These are phyloP conservation scores for Agrochola lychnidis DNA, from an alignment of 2,888 invertebrate genomes.

Conservation along the genomic window DNA sequence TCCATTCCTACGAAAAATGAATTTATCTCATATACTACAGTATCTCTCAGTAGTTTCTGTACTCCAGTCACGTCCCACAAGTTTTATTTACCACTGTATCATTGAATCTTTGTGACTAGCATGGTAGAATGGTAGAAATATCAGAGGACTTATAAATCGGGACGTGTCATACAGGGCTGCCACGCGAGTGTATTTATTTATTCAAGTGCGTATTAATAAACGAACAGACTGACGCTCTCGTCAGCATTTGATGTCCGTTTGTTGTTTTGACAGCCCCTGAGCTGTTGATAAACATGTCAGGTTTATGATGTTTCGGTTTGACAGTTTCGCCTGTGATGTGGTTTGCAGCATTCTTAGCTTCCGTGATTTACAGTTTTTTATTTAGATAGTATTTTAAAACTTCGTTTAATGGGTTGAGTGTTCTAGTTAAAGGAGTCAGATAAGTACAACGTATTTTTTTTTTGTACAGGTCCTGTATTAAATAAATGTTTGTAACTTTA, in stretches of 20 bases:
- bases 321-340: conserved; percentile 41
- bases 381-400: conserved; percentile 10
- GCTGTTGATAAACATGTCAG: conserved; percentile 34
- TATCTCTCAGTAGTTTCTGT: conserved; percentile 35
- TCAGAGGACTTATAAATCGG: conserved; percentile 63
- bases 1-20: background rate
- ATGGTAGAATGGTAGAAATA: conserved; percentile 53
- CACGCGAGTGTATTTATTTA: conserved; percentile 28
- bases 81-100: conserved; percentile 69
- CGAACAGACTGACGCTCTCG: background rate
- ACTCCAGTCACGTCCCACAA: conserved; percentile 59
- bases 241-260: conserved; percentile 38
- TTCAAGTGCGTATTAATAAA: conserved; percentile 11
- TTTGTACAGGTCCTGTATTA: too few species aligned
- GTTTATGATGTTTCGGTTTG: conserved; percentile 33
- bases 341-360: conserved; percentile 13
- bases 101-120: conserved; percentile 66
- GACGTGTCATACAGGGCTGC: conserved; percentile 44
- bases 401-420: background rate
- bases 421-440: background rate
- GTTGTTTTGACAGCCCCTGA: conserved; percentile 25
- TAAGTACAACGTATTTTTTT: too few species aligned
- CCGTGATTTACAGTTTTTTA: conserved; percentile 27
- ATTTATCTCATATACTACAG: conserved; percentile 16
- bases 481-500: too few species aligned